Evolutionary conservation across 2,797 vertebrate species (phyloP), one percentile per base, ranked within the genome.

Genomic region (Myotis myotis): DNA sequence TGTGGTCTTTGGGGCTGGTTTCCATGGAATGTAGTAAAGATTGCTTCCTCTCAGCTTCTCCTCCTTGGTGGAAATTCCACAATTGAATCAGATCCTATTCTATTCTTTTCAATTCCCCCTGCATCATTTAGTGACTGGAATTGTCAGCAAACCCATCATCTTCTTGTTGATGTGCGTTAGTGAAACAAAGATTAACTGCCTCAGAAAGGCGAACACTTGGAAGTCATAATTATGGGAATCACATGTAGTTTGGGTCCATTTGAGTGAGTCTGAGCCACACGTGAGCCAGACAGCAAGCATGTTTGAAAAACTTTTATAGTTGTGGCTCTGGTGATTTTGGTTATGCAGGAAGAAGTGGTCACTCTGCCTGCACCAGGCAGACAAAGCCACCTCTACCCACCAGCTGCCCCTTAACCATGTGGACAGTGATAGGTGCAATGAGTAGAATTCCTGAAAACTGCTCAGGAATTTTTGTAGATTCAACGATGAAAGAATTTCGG

Each of bases 131-230:
- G 76, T 22, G 44, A 76, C 71, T 70, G 25, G 55, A 16, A 74
- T 82, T 89, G 81, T 95, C 76, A 82, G 92, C 81, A 96, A 90
- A 87, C 92, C 87, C 70, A 51, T 86, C 87, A 79, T 82, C 86
- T 70, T 91, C 30, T 93, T 78, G 86, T 72, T 94, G 83, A 76
- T 80, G 38, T 6, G 5, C 2, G 0, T 88, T n/a, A 30, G 64
- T 74, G 92, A 96, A 92, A 93, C 81, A 94, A 87, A 96, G 93
- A 95, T 93, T 33, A 90, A 70, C 87, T 94, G 91, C 76, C 85
- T 94, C 33, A 71, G 87, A 71, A 94, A 85, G 93, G 62, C 25
- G 44, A 94, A 51, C 51, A 23, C 57, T 82, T 84, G 33, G 62
- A 87, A 94, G 76, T 62, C 70, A 62, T 82, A 82, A 91, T 88